Base-by-base conservation (phyloP, 2,797 vertebrate species). In the Smutsia temminckii region DNA sequence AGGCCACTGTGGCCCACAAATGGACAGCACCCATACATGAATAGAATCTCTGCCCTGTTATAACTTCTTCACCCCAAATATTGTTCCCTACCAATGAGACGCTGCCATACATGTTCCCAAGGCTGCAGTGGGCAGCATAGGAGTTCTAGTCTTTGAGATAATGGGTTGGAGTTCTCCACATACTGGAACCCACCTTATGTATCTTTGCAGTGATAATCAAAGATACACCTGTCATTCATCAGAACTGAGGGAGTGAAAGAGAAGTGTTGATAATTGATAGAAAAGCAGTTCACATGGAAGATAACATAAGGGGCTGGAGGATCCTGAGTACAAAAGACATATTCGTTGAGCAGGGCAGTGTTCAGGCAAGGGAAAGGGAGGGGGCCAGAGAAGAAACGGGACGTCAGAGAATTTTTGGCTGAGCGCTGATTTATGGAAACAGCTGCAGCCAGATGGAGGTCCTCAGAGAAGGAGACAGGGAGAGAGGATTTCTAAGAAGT, bases 61-160 rank as follows among this genome's bases (percentile, higher is more conserved):
- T 34, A 49, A 29, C 29, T 34, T 27, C 51, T 91, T 55, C 3
- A 25, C 34, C 46, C 25, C 25, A 63, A 29, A 57, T 25, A 61
- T 3, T 40, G 85, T 64, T 78, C 25, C 49, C 34, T 34, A 17
- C 4, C 71, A 13, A 13, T 9, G 71, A 69, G n/a, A 51, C 8
- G 8, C 40, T 32, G 10, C 17, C 1, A 2, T 4, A 2, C 10
- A 12, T 5, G 8, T 32, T 27, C 34, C 49, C 49, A n/a, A n/a
- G 34, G 51, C 59, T 37, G 2, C 32, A 61, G 20, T 55, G 17
- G 69, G 40, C 8, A 64, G 53, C 12, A 0, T 17, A 27, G 20
- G 86, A 40, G 12, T 32, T 57, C 49, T 9, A 4, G 21, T 80
- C 75, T 85, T 66, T 57, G 42, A 86, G 37, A 57, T 8, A 72